Evolutionary conservation across 1,140 invertebrate genomes (phyloP), one percentile per base, ranked within the genome.

Genomic region (Lanistes nyassanus): DNA sequence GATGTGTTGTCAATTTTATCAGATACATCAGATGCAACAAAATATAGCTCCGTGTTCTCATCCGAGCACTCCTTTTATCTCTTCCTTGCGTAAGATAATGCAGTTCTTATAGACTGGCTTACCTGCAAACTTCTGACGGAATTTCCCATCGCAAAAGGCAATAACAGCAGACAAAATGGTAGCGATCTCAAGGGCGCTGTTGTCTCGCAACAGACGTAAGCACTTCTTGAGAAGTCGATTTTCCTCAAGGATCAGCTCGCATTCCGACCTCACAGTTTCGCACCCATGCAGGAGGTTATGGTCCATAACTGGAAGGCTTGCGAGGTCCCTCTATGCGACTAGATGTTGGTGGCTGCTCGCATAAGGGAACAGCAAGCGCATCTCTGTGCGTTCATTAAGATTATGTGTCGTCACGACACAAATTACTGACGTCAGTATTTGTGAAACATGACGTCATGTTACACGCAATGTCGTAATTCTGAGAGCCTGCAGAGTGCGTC

Each of bases 161-260:
- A 73, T 70, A 23, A 76, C 51, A 9, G 75, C 56, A 19, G 70
- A 72, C 26, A 76, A 51, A 37, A 73, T 58, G 31, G 58, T 72
- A n/a, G 75, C 64, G 16, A 26, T 60, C 29, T 76, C 66, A 26
- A 76, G 60, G 9, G 70, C 69, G 4, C 47, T 21, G 42, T 73
- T 65, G 39, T 76, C 75, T 29, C 55, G 37, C 75, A 76, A 65
- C 5, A 66, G 21, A 6, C 31, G 55, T 1, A 76, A 60, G 42
- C 75, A 76, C 55, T 60, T 37, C 42, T 66, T 65, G 47, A 76
- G 37, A 13, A 69, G 42, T 31, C 34, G 34, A 58, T 76, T 76
- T 58, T 76, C 75, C n/a, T 62, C 55, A 21, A 23, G 37, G 13
- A 76, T 39, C 7, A 31, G 36, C 5, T 21, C 6, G 7, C 31